Percentiles rank a stretch among this genome's conserved stretches.
Conservation (phyloP, 1,140 invertebrate species). For the Drosophila persimilis region DNA sequence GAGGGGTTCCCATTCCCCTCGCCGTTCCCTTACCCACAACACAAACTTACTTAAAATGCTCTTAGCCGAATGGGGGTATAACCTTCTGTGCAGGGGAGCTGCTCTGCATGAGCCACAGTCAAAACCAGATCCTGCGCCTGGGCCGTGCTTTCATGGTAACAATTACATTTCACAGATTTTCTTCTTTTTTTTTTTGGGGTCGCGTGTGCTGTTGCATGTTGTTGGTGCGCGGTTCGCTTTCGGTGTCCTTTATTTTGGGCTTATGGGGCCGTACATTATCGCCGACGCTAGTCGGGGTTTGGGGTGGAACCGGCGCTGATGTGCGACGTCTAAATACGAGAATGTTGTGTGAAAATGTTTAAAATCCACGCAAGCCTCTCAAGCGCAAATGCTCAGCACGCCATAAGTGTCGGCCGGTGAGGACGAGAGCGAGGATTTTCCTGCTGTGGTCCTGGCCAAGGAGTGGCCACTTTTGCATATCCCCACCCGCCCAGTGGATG, state of each 20-base stretch:
- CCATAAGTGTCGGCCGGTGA: constrained; percentile 49
- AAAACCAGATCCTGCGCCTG: constrained; percentile 6
- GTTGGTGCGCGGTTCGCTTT: constrained; percentile 54
- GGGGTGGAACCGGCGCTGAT: constrained; percentile 41
- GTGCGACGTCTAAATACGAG: constrained; percentile 79
- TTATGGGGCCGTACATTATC: constrained; percentile 68
- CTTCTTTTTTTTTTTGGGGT: constrained; percentile 48
- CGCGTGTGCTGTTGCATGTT: constrained; percentile 75
- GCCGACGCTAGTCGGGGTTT: constrained; percentile 20
- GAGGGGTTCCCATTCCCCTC: background rate
- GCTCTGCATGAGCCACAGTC: constrained; percentile 11
- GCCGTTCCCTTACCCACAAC: background rate
- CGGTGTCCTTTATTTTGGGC: constrained; percentile 74
- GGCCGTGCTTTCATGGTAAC: constrained; percentile 69
- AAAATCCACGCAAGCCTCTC: constrained; percentile 75
- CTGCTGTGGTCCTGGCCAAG: constrained; percentile 33
- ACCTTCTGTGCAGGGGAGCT: background rate
- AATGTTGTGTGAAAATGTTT: constrained; percentile 81
- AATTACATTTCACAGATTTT: constrained; percentile 81
- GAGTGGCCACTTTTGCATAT: constrained; percentile 76
- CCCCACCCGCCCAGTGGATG: constrained; percentile 32
- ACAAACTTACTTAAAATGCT: constrained; percentile 77
- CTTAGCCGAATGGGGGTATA: constrained; percentile 35
- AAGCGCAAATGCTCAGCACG: constrained; percentile 76
- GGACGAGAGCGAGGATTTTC: background rate